Evolutionary conservation across 1,140 invertebrate species (phyloP), one percentile per base, ranked within the genome.

Genomic region (Reticulitermes speratus): DNA sequence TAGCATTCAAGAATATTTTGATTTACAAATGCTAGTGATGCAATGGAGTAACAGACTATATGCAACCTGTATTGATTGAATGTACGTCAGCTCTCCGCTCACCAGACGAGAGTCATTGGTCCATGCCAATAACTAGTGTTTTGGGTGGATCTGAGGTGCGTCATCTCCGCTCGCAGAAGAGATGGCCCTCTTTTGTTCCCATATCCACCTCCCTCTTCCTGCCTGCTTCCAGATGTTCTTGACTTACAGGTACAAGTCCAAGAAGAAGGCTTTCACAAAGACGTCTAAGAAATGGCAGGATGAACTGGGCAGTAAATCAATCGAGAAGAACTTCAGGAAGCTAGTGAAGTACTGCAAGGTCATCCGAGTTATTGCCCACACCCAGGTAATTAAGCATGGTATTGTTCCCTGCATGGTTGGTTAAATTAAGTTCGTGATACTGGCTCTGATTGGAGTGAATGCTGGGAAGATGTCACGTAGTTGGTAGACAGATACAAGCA

Each of bases 211-310:
- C 85, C 83, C 30, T 25, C 30, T 88, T 55, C 48, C 44, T 30
- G 83, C 44, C 38, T 25, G 81, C 83, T n/a, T 55, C 45, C 44
- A n/a, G 30, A 23, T 75, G 88, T 21, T 84, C 55, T 59, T 52
- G 38, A 55, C 52, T 85, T 83, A 88, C 90, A 99, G 99, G 99
- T 99, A 98, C 93, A 98, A 98, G 92, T 98, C 97, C 91, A 99
- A 99, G 95, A 99, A 99, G 97, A 99, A 99, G 97, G 99, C 99
- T 88, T 99, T 99, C 92, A 98, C 98, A 87, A 99, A 99, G 92
- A 95, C 97, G 86, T 96, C 97, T 90, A 99, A 99, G 93, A 99
- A 99, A 91, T 99, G 99, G 98, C 95, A 97, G 89, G 98, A 99
- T 94, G 96, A 97, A 88, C 94, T 97, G 87, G 99, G 99, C 82